Base-by-base conservation (phyloP, 2,888 invertebrate species). In the Opisthograptis luteolata region DNA sequence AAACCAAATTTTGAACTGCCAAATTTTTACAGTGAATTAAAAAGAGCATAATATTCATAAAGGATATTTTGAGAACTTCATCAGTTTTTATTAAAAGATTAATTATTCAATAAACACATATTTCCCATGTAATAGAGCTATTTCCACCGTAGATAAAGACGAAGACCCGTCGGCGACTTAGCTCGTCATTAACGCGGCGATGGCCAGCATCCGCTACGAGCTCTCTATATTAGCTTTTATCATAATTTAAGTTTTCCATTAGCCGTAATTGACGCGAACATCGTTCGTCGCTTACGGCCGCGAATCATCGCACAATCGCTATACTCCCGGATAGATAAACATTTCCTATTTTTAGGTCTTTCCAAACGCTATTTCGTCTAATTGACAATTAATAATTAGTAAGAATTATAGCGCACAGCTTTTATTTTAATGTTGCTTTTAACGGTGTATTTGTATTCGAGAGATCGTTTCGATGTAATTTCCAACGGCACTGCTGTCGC, bases 191-290 rank as follows among this genome's bases (percentile, higher is more conserved):
- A 68, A 64, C 58, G 51, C n/a, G 50, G 59, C 55, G 36, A 54
- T 49, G 22, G 48, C 42, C 53, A 82, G 82, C 76, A 78, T 84
- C 83, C 81, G 77, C 69, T 73, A 73, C 64, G 64, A 69, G 73
- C 81, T 84, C 77, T 79, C n/a, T n/a, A n/a, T n/a, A n/a, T 84
- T 76, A 77, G 87, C 88, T 90, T 89, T 89, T 88, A 89, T 88
- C 88, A 90, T 89, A 90, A 88, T 90, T 90, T 87, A 89, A 89
- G 88, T 90, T 88, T 86, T 87, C 88, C 90, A 90, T 90, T 89
- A 89, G 86, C 81, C 72, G 76, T 89, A 88, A 89, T 90, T 90
- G 90, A 90, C 89, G 81, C 78, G 86, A 87, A 90, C 89, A 90
- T 80, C 88, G 87, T 90, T 89, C 84, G 78, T 86, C 90, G 87